Evolutionary conservation across 1,140 invertebrate species (phyloP), one percentile per base, ranked within the genome.

Genomic region (Sarcophaga bullata): DNA sequence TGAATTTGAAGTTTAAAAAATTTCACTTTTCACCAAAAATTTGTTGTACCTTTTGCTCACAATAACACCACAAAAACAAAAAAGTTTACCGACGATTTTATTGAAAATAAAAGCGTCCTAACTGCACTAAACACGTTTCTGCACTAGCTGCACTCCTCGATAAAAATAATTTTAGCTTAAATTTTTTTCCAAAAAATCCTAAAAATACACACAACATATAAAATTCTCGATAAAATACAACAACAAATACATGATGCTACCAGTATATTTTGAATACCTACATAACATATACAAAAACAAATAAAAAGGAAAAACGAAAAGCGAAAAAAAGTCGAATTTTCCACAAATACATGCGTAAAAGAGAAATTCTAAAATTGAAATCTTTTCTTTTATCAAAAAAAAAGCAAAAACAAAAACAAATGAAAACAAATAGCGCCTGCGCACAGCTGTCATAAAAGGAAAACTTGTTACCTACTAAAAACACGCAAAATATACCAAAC

Each of bases 151-250:
- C 9, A 37, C 13, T 17, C 8, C 48, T 50, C 17, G 19, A 3
- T 19, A 49, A 78, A 78, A 72, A 54, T 37, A 81, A 81, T 68
- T 80, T 81, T 81, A 81, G 80, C 80, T 81, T 81, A 81, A 76
- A 76, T 8, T 17, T 50, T n/a, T 6, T 76, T 50, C 37, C 25
- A 76, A 47, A 19, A 68, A 19, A 19, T 75, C 19, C 19, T 52
- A 80, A 80, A 37, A 17, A 10, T n/a, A 47, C 52, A 13, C 80
- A 68, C 46, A 62, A 80, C 52, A 80, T 7, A 58, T 37, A 15
- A n/a, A 62, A 62, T 62, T 62, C 17, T 62, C 58, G 2, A 13
- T n/a, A n/a, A 62, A n/a, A 62, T 8, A n/a, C n/a, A 62, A 62
- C 58, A 62, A 62, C 25, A 17, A 62, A 62, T n/a, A 62, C 13